A percentile compares a stretch with the other conserved stretches of the same genome.
Conservation (phyloP, 53 echinoderm and acorn worm genomes). For the Mesocentrotus franciscanus region DNA sequence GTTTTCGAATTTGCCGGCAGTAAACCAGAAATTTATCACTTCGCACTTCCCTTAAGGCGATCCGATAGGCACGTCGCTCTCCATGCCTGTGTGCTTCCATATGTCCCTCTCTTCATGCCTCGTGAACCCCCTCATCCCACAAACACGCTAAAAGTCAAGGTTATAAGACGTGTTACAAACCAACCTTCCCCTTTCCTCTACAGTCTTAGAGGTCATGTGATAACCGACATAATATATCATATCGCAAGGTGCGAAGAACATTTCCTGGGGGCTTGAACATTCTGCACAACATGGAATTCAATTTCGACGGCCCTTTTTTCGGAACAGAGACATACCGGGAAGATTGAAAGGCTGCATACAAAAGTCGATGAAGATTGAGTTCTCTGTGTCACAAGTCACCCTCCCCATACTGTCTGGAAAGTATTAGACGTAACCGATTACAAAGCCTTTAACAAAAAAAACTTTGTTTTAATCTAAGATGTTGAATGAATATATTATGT, state of each 20-base stretch:
- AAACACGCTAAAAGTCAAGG: conserved; percentile 11
- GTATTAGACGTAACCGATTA: too few relatives aligned
- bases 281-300: neutral
- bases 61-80: neutral
- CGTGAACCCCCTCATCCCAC: neutral
- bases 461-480: too few relatives aligned
- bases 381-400: too few relatives aligned
- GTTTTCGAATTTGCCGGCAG: too few relatives aligned
- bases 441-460: too few relatives aligned
- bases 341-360: neutral
- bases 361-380: neutral
- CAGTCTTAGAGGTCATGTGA: conserved; percentile 17
- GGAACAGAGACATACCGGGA: neutral
- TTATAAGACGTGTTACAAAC: conserved; percentile 1
- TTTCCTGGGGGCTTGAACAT: neutral
- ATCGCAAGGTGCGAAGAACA: conserved; percentile 27
- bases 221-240: conserved; percentile 7
- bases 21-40: neutral
- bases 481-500: too few relatives aligned
- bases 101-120: conserved; percentile 21
- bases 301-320: neutral
- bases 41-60: neutral
- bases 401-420: too few relatives aligned
- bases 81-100: conserved; percentile 29
- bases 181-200: neutral